phyloP scores from a whole-genome alignment of 2,113 vertebrate genomes.

The Protobothrops mucrosquamatus region DNA sequence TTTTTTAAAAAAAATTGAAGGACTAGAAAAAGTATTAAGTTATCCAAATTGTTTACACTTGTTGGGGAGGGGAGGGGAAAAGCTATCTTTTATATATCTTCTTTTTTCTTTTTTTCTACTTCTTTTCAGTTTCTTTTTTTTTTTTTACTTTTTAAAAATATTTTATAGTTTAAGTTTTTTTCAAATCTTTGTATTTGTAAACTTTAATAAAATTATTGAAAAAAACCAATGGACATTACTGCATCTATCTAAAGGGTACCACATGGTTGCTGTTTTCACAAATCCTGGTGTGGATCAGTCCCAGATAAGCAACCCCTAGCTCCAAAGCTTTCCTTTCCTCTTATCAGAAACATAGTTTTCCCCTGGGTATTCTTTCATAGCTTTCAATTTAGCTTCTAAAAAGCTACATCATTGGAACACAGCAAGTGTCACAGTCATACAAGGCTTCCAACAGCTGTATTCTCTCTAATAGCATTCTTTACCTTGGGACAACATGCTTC shows the following conservation, averaged over 20 bases:
- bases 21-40: no score
- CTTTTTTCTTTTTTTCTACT: background rate
- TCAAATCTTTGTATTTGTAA: background rate
- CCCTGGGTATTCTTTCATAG: background rate
- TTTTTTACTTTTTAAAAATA: background rate
- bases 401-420: background rate
- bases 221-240: background rate
- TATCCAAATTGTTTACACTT: no score
- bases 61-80: no score
- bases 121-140: no score
- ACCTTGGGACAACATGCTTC: constrained; percentile 12
- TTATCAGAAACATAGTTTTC: background rate
- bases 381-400: constrained; percentile 10
- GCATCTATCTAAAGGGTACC: background rate
- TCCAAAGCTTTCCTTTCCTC: background rate
- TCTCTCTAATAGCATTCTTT: constrained; percentile 17
- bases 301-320: background rate
- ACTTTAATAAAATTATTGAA: background rate
- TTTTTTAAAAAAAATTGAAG: background rate
- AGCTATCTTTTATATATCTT: background rate
- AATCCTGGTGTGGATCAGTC: background rate
- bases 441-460: background rate
- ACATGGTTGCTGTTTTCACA: background rate
- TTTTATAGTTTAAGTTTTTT: background rate
- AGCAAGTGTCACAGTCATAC: background rate